Evolutionary conservation across 2,888 invertebrate species (phyloP).

Genomic region (Caenorhabditis japonica): DNA sequence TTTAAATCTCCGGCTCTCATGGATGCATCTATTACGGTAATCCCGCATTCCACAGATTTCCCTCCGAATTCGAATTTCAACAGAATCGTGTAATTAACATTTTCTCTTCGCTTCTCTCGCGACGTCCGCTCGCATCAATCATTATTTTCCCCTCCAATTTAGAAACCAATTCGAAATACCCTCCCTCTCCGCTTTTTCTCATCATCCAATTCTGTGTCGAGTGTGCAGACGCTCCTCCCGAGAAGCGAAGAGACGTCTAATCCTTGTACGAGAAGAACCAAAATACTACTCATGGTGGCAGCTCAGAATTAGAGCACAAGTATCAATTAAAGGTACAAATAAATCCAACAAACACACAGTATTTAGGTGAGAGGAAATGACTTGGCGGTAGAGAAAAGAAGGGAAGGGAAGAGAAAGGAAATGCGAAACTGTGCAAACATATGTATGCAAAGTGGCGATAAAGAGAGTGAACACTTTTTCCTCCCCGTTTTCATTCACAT

Average conservation of each 20-base stretch:
- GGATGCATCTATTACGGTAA: slow-evolving; percentile 7
- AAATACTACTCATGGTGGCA: slow-evolving; percentile 15
- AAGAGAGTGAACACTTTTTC: slow-evolving; percentile 46
- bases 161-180: slow-evolving; percentile 29
- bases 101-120: background rate
- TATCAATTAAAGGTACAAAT: slow-evolving; percentile 5
- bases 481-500: slow-evolving; percentile 31
- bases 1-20: background rate
- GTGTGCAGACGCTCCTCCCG: slow-evolving; percentile 7
- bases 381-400: slow-evolving; percentile 46
- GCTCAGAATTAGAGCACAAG: slow-evolving; percentile 24
- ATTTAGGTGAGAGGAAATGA: background rate
- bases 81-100: slow-evolving; percentile 17
- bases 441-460: slow-evolving; percentile 45
- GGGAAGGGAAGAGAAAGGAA: no score
- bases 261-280: slow-evolving; percentile 10
- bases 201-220: slow-evolving; percentile 25
- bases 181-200: slow-evolving; percentile 1
- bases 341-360: slow-evolving; percentile 5
- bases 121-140: slow-evolving; percentile 36
- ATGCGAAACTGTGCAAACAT: slow-evolving; percentile 49
- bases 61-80: slow-evolving; percentile 3
- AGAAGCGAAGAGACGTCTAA: slow-evolving; percentile 27
- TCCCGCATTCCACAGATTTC: background rate
- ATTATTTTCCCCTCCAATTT: slow-evolving; percentile 20